Base-by-base conservation (phyloP, 2,888 invertebrate species). In the Drosophila affinis region DNA sequence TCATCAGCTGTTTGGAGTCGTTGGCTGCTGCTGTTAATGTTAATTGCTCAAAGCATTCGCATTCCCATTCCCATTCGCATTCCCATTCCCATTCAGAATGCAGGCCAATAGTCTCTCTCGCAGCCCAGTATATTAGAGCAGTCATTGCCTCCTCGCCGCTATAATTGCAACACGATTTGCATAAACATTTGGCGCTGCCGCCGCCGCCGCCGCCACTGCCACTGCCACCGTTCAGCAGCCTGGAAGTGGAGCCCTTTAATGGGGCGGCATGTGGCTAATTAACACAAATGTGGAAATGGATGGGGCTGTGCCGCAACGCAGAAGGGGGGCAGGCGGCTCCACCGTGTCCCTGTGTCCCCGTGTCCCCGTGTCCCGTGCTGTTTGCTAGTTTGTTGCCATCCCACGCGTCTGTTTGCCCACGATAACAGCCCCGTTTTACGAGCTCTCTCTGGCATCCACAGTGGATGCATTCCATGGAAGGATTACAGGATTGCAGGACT, bases 111-210 rank as follows among this genome's bases (percentile, higher is more conserved):
- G 70, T 64, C 58, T 57, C 58, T 57, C 65, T 60, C 65, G 48
- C 39, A 39, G 7, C 71, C 27, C 53, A 72, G 71, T 62, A 59
- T 60, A 70, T 75, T 72, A 60, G 64, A 65, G 34, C 56, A 59
- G 47, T 58, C 59, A 59, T 52, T 63, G 64, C 62, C 52, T 60
- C 59, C 59, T 52, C 62, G 64, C 62, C 52, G 57, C 73, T 64
- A 70, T 84, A 81, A 84, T 88, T 81, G 82, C 84, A 64, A 69
- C 68, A 76, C 85, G 77, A 85, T 87, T 85, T 87, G 81, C 88
- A 88, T 85, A 87, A 81, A 79, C 81, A 80, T 67, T 79, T 47
- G 14, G 39, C 14, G 39, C 24, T 48, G 9, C 18, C 24, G 64
- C 78, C 18, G 64, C 76, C 62, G 34, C 39, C 56, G 9, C 18